Evolutionary conservation across 2,888 invertebrate species (phyloP).

Genomic region (Hirtodrosophila duncani): DNA sequence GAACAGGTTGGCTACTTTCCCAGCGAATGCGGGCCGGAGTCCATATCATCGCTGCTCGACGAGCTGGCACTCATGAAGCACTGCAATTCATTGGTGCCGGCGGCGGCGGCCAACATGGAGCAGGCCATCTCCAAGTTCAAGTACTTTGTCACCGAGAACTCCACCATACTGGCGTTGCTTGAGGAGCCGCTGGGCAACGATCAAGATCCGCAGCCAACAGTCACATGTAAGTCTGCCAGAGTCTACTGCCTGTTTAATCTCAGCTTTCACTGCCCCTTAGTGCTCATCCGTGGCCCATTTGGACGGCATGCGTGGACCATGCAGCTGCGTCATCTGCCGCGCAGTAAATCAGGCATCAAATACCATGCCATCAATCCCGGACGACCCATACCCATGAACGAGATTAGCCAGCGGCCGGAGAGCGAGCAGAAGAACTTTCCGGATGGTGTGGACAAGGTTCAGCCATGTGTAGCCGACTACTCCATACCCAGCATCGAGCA

Average conservation of each 20-base stretch:
- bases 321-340: conserved; percentile 91
- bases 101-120: conserved; percentile 72
- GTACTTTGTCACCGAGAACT: conserved; percentile 95
- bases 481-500: conserved; percentile 93
- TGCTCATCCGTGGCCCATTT: conserved; percentile 94
- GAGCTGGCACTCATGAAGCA: conserved; percentile 90
- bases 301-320: conserved; percentile 97
- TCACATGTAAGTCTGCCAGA: conserved; percentile 80
- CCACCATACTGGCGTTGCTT: conserved; percentile 90
- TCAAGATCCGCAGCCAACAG: conserved; percentile 95
- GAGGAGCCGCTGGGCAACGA: conserved; percentile 96
- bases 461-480: conserved; percentile 91
- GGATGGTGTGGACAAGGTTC: conserved; percentile 87
- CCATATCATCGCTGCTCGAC: conserved; percentile 91
- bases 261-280: conserved; percentile 54
- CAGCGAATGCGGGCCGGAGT: conserved; percentile 89
- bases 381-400: conserved; percentile 88
- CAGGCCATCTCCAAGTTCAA: conserved; percentile 85
- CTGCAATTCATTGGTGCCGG: conserved; percentile 82
- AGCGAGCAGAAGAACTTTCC: conserved; percentile 88
- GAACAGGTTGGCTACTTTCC: conserved; percentile 94
- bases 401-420: conserved; percentile 82
- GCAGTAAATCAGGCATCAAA: conserved; percentile 86
- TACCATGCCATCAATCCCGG: conserved; percentile 81
- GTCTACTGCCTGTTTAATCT: not conserved